Conservation (phyloP, 2,888 invertebrate genomes). For the Harpalus rubripes region DNA sequence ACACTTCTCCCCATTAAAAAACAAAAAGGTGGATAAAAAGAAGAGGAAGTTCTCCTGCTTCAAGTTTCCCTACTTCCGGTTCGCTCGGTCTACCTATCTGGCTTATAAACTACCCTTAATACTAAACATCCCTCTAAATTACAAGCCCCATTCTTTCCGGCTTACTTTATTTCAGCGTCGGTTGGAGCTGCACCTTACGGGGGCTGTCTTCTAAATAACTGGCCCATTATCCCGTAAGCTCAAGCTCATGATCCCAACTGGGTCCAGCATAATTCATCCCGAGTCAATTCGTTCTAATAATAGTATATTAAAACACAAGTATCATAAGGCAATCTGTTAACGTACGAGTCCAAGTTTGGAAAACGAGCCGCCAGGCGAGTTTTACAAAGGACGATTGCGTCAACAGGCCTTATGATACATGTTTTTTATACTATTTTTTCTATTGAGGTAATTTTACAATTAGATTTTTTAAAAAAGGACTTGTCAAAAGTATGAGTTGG, state of each 20-base stretch:
- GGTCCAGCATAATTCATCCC: background rate
- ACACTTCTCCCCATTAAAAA: background rate
- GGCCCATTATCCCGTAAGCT: conserved; percentile 77
- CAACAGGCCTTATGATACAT: too few species aligned
- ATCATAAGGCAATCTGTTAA: too few species aligned
- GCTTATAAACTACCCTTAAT: conserved; percentile 79
- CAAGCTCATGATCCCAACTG: background rate
- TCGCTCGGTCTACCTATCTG: conserved; percentile 65
- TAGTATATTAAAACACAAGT: too few species aligned
- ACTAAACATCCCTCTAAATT: conserved; percentile 79
- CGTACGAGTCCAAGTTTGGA: too few species aligned
- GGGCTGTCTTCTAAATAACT: conserved; percentile 75
- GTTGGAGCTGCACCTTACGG: conserved; percentile 54
- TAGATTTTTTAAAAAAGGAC: too few species aligned
- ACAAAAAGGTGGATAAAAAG: conserved; percentile 4
- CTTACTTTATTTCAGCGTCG: conserved; percentile 77
- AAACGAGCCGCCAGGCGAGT: too few species aligned
- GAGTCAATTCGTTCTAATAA: background rate
- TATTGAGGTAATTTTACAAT: too few species aligned
- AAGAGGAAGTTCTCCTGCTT: conserved; percentile 10
- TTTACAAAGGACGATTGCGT: too few species aligned
- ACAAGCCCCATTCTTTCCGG: conserved; percentile 78
- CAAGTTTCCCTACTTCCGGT: conserved; percentile 63
- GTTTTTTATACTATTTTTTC: too few species aligned
- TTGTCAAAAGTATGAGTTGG: too few species aligned